A percentile compares a stretch with the other conserved stretches of the same genome.
Conservation (phyloP, 2,888 invertebrate species). For the Hypselothyrea guttata region DNA sequence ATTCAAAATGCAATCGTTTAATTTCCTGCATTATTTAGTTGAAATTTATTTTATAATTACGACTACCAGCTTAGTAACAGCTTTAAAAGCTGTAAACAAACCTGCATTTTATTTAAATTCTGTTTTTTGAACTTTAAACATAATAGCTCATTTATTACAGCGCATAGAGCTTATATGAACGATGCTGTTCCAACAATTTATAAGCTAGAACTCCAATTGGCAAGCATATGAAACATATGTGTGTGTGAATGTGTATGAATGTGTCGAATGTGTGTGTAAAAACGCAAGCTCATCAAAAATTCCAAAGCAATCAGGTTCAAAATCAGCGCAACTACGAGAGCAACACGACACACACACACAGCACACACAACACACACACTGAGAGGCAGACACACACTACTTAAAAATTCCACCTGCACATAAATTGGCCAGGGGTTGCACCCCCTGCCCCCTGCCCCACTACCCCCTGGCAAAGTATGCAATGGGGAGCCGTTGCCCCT, state of each 20-base stretch:
- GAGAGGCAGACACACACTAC: constrained; percentile 47
- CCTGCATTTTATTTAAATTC: no score
- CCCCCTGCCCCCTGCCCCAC: background rate
- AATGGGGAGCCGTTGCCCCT: constrained; percentile 48
- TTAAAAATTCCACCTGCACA: constrained; percentile 75
- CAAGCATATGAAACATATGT: no score
- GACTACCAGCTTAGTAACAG: no score
- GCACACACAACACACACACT: constrained; percentile 15
- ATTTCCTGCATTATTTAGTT: no score
- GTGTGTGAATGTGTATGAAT: constrained; percentile 11
- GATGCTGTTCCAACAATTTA: constrained; percentile 24
- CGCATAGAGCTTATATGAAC: no score
- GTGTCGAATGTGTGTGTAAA: constrained; percentile 8
- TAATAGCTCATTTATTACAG: no score
- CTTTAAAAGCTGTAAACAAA: no score
- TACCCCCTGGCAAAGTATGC: constrained; percentile 51
- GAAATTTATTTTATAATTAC: no score
- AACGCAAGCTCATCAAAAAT: constrained; percentile 64
- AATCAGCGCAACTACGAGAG: constrained; percentile 64
- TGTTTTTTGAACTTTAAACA: no score
- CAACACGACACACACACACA: constrained; percentile 23
- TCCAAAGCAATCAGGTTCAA: constrained; percentile 70
- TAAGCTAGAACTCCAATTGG: no score
- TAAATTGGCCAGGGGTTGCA: constrained; percentile 59
- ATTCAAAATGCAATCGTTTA: no score